Base-by-base conservation (phyloP, 2,888 invertebrate genomes). In the Perithous albicinctus region DNA sequence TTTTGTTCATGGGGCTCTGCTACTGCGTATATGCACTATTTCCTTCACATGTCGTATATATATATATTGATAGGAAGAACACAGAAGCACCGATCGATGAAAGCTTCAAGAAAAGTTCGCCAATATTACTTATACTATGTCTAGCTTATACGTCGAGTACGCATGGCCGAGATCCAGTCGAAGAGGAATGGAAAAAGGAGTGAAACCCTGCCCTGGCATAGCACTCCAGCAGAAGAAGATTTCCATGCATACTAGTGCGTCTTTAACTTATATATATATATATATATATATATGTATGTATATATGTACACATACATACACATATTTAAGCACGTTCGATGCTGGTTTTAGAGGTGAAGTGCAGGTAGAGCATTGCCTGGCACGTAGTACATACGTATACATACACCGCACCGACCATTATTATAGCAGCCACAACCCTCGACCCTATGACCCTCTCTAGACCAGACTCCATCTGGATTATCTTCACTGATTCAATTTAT, bases 401-500 rank as follows among this genome's bases (percentile, higher is more conserved):
- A 54, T 66, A 72, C 26, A 59, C 69, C 59, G 79, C 84, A 86
- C 74, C 78, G 83, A 86, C 88, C 87, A 89, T 89, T 89, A 87
- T 86, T 87, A 90, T 89, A 88, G 87, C 87, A 84, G 86, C 79
- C 75, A 82, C 84, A 88, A 83, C 82, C 82, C 72, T 81, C 82
- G 86, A 86, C 86, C 87, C 87, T 87, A 86, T 85, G 85, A 86
- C 84, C 64, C 78, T 86, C 86, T 83, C 78, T 86, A 85, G 85
- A 86, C 85, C 85, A 88, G 88, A 89, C 88, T 89, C 90, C 87
- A 88, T 89, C 89, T 90, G 90, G 90, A 91, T 92, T 92, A 92
- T 92, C 92, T 89, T 89, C 88, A 84, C 82, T 89, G 91, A 92
- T 92, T 91, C 91, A 92, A 92, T 92, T 91, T 91, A 92, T 92